Percentiles rank a stretch among this genome's conserved stretches.
Evolutionary conservation across 1,140 invertebrate species (phyloP).

Genomic region (Papilio glaucus): DNA sequence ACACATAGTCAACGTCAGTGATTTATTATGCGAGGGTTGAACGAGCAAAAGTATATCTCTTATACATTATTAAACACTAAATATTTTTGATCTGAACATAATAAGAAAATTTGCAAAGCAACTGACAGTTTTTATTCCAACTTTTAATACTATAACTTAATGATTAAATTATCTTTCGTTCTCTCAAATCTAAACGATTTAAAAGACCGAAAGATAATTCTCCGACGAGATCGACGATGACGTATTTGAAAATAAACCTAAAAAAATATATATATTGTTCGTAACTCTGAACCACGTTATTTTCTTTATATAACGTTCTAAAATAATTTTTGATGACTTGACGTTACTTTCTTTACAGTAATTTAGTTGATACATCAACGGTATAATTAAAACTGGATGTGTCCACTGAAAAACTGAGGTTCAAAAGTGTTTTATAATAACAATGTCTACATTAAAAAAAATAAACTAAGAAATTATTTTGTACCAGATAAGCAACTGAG

Average conservation of each 20-base stretch:
- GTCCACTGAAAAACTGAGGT: too few relatives aligned
- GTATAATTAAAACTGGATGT: too few relatives aligned
- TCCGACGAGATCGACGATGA: neutral
- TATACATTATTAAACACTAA: constrained; percentile 45
- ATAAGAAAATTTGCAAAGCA: neutral
- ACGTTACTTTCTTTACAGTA: too few relatives aligned
- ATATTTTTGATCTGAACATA: neutral
- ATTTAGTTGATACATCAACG: too few relatives aligned
- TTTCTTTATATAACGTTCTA: too few relatives aligned
- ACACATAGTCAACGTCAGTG: constrained; percentile 37
- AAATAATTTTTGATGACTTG: too few relatives aligned
- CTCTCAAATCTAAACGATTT: neutral
- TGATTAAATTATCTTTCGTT: neutral
- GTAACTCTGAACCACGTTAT: too few relatives aligned
- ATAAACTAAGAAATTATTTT: too few relatives aligned
- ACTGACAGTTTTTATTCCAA: neutral
- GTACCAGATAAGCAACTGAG: too few relatives aligned
- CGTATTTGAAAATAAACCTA: neutral
- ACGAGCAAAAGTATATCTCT: constrained; percentile 75
- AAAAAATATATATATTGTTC: too few relatives aligned
- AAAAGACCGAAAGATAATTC: neutral
- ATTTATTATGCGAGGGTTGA: constrained; percentile 72
- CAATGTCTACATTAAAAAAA: too few relatives aligned
- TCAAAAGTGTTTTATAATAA: too few relatives aligned
- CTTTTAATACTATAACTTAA: neutral